Percentiles rank a stretch among this genome's conserved stretches.
Conservation (phyloP, 2,113 vertebrate genomes). For the Ophiodon elongatus region DNA sequence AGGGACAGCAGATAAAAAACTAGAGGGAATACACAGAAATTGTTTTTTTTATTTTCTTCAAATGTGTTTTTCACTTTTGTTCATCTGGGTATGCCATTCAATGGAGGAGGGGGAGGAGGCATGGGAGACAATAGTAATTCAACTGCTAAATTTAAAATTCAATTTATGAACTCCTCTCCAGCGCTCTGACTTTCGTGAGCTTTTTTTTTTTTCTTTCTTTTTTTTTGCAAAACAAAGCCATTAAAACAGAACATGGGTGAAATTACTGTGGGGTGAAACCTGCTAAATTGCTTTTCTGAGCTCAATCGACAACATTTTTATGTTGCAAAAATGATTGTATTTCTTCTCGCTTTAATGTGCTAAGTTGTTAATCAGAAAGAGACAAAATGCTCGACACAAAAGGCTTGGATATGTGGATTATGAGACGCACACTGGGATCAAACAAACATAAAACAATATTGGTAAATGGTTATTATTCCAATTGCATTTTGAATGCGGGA, state of each 20-base stretch:
- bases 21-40: slow-evolving; percentile 62
- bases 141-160: slow-evolving; percentile 85
- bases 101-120: slow-evolving; percentile 48
- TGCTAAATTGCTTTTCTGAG: slow-evolving; percentile 85
- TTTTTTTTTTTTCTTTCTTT: slow-evolving; percentile 27
- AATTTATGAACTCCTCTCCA: slow-evolving; percentile 83
- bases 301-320: slow-evolving; percentile 78
- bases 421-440: slow-evolving; percentile 80
- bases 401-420: slow-evolving; percentile 71
- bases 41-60: slow-evolving; percentile 75
- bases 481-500: slow-evolving; percentile 66
- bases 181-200: slow-evolving; percentile 70
- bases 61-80: slow-evolving; percentile 76
- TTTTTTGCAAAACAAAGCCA: slow-evolving; percentile 82
- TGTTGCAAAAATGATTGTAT: slow-evolving; percentile 80
- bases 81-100: slow-evolving; percentile 77
- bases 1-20: slow-evolving; percentile 75
- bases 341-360: slow-evolving; percentile 81
- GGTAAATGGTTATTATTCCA: slow-evolving; percentile 78
- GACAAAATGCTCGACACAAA: slow-evolving; percentile 73
- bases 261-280: slow-evolving; percentile 84
- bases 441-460: slow-evolving; percentile 82
- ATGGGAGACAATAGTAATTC: slow-evolving; percentile 79
- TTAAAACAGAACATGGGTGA: slow-evolving; percentile 84
- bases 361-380: slow-evolving; percentile 82